Conservation (phyloP, 1,140 invertebrate genomes). For the Aphis craccivora region DNA sequence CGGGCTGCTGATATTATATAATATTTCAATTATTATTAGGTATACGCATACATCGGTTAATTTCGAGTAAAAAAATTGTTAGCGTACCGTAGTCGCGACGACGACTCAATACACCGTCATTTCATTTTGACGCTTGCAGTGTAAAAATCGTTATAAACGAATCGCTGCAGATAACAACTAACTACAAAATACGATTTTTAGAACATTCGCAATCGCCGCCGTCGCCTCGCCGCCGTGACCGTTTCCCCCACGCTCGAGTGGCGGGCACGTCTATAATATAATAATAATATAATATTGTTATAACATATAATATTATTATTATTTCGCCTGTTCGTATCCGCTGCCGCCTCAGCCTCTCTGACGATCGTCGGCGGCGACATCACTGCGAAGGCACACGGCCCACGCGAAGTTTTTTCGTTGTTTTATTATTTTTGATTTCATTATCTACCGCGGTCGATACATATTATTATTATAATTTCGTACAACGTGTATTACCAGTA, state of each 20-base stretch:
- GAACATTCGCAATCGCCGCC: not conserved
- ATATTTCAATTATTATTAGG: not conserved
- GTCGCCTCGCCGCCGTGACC: not conserved
- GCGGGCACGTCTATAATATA: not conserved
- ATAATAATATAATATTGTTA: not conserved
- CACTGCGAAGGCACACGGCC: not conserved
- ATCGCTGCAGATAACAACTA: not conserved
- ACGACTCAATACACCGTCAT: not conserved
- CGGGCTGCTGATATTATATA: not conserved
- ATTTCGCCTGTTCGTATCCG: not conserved
- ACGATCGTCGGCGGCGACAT: conserved; percentile 7
- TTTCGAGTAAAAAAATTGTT: not conserved
- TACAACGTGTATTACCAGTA: not conserved
- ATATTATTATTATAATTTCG: not conserved
- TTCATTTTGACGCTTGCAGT: not conserved
- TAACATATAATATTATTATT: not conserved
- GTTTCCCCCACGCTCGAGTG: not conserved
- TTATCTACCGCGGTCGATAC: not conserved
- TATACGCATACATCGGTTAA: not conserved
- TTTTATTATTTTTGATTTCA: not conserved
- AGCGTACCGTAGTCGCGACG: not conserved
- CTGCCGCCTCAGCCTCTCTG: not conserved
- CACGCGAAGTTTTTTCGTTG: not conserved
- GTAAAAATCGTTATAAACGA: conserved; percentile 2
- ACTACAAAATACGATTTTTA: conserved; percentile 13